Evolutionary conservation across 2,113 vertebrate genomes (phyloP), one percentile per base, ranked within the genome.

Genomic region (Ailurus styani): DNA sequence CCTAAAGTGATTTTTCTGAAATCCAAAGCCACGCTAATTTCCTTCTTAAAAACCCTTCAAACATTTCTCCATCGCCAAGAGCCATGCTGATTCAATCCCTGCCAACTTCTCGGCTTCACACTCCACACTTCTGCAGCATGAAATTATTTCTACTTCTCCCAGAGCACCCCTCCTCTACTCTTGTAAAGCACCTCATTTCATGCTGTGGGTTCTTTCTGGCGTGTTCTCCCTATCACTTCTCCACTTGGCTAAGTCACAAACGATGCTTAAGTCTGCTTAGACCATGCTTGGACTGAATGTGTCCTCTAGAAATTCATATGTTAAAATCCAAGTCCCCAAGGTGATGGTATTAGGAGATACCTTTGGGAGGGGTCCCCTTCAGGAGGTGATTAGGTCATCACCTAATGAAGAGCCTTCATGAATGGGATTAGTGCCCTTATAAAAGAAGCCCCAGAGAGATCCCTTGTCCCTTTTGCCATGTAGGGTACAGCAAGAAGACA

Each of bases 1-100:
- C 81, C 70, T 18, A 73, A 91, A 95, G 70, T 90, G 40, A 90
- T 52, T 87, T 95, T 95, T 72, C 77, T 90, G 14, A 93, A 96
- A 66, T 86, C 45, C 15, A 93, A 82, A 95, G 70, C 83, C 83
- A 90, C 40, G 60, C 25, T 34, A n/a, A 2, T 77, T 97, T 89
- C 55, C 37, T 85, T 88, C 72, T 92, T 62, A 72, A 86, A 47
- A 93, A 52, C 25, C 34, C 52, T 52, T 82, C 37, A 27, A 77
- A 8, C 29, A 40, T 89, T 77, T 86, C 42, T 27, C 14, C 34
- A 27, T 45, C 23, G 12, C 62, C 81, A 29, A 34, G 17, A 70
- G 37, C 82, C 42, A 29, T 52, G 27, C 17, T 78, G 75, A 52
- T 50, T 60, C 37, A 23, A 57, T 47, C 42, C 37, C 72, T 78